phyloP scores from a whole-genome alignment of 2,888 invertebrate species.

The Tromatobia lineatoria region DNA sequence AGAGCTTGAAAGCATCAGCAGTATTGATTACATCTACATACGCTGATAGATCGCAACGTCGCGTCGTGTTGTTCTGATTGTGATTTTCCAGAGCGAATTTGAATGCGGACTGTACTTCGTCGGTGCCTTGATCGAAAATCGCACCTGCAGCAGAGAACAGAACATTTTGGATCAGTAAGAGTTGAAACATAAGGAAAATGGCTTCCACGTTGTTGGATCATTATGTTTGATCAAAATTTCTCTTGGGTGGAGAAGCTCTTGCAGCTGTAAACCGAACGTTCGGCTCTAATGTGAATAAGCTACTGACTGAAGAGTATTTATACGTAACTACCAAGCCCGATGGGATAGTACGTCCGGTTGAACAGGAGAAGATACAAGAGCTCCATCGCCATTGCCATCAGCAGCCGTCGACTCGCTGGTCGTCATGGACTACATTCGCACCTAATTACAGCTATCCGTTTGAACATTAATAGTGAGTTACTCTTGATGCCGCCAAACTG shows the following conservation, averaged over 20 bases:
- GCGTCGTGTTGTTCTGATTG: slow-evolving; percentile 93
- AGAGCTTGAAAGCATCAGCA: slow-evolving; percentile 96
- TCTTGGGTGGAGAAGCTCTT: not conserved
- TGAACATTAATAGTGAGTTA: slow-evolving; percentile 75
- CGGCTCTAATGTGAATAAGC: not conserved
- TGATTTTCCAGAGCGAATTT: slow-evolving; percentile 95
- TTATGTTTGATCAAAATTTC: not conserved
- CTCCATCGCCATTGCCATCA: slow-evolving; percentile 12
- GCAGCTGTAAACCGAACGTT: not conserved
- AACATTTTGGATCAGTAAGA: not conserved
- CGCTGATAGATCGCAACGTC: slow-evolving; percentile 94
- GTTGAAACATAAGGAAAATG: not conserved
- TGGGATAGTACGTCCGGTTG: slow-evolving; percentile 8
- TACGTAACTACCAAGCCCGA: not conserved
- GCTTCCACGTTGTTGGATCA: not conserved
- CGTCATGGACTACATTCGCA: slow-evolving; percentile 36
- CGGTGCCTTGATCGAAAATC: slow-evolving; percentile 96
- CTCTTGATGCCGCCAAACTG: slow-evolving; percentile 19
- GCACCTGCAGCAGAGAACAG: slow-evolving; percentile 89
- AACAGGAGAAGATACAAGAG: slow-evolving; percentile 21
- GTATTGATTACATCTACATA: slow-evolving; percentile 97
- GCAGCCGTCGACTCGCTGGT: slow-evolving; percentile 15
- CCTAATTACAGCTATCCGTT: slow-evolving; percentile 73
- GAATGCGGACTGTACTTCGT: slow-evolving; percentile 97
- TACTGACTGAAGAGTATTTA: not conserved